Evolutionary conservation across 2,888 invertebrate species (phyloP).

Genomic region (Meteorus colon): DNA sequence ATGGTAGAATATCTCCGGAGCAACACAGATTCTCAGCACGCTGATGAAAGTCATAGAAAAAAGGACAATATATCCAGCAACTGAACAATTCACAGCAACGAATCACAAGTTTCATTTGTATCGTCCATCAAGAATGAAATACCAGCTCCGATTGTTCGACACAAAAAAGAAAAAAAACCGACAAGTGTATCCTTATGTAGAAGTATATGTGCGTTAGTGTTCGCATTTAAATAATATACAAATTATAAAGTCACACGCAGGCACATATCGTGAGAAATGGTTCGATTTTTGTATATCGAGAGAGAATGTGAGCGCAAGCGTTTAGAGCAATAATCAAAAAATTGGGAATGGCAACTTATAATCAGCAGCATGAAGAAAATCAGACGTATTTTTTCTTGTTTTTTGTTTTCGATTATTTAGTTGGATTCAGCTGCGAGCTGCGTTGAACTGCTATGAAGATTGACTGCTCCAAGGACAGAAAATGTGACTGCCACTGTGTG

Average conservation of each 20-base stretch:
- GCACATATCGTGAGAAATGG: neutral
- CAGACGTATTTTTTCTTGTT: neutral
- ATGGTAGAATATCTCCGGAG: neutral
- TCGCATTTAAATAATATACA: neutral
- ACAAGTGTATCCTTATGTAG: neutral
- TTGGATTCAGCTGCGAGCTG: slow-evolving; percentile 24
- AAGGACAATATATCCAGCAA: neutral
- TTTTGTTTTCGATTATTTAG: neutral
- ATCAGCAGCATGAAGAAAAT: slow-evolving; percentile 12
- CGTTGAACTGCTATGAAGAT: slow-evolving; percentile 30
- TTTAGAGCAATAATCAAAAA: neutral
- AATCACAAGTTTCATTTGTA: neutral
- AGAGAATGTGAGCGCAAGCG: neutral
- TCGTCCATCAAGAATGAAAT: neutral
- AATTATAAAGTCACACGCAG: neutral
- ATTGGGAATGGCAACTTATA: neutral
- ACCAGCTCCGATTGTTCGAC: neutral
- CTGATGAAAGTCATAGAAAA: neutral
- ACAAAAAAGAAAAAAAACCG: neutral
- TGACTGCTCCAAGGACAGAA: slow-evolving; percentile 36
- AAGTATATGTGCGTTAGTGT: neutral
- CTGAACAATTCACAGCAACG: neutral
- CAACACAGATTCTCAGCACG: neutral
- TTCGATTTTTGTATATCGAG: neutral
- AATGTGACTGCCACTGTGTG: slow-evolving; percentile 11